Evolutionary conservation across 2,888 invertebrate species (phyloP), one percentile per base, ranked within the genome.

Genomic region (Oeneis ivallda): DNA sequence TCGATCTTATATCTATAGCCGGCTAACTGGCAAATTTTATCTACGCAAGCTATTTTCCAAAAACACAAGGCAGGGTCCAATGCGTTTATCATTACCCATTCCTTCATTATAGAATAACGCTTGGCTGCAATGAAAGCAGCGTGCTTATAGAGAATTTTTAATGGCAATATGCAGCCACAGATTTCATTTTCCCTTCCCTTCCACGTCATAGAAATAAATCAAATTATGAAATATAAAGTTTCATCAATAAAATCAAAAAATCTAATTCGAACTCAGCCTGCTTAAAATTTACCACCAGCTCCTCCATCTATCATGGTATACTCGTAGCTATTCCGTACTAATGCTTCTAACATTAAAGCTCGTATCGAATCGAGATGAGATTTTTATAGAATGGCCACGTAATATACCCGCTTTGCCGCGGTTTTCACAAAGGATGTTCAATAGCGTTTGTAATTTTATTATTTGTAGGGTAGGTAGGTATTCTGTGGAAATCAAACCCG

Each of bases 301-400:
- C 56, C 13, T 1, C 1, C 1, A 19, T 2, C 56, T 56, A 56
- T 39, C 4, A 1, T 54, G 37, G 17, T 39, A 39, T 39, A 39
- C 39, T 56, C 56, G 41, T 54, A 54, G n/a, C 53, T 62, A 62
- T 62, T 62, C 54, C 34, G 26, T 54, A 54, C 53, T 62, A 62
- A 62, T 62, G 62, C 45, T 62, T 53, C 5, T 15, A 62, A 62
- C 53, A 62, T 62, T 34, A 62, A 53, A 62, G 52, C 34, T n/a
- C 62, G 54, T 32, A 54, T 62, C 62, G 54, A 62, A 62, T 62
- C 41, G 43, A 34, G 62, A 43, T 45, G 53, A 54, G 52, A 54
- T 43, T 62, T 60, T 62, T 53, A 62, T 62, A 45, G 43, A 54
- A 61, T 61, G 53, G 41, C 53, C 11, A 41, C 26, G 41, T 32